A percentile compares a stretch with the other conserved stretches of the same genome.
These are phyloP conservation scores for Nomada flava DNA, from an alignment of 2,888 invertebrate genomes.

Conservation along the genomic window DNA sequence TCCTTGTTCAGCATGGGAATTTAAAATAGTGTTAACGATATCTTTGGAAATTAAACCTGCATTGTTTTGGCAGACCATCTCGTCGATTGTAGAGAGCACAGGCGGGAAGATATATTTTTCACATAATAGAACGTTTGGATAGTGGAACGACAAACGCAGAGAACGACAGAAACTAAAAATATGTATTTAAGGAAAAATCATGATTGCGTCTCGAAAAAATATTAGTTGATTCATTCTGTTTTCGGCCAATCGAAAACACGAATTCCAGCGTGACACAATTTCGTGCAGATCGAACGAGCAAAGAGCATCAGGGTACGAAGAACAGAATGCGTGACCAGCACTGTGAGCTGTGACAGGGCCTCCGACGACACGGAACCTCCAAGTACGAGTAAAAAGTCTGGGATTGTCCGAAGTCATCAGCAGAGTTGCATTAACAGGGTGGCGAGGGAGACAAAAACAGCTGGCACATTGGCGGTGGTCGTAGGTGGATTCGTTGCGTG, in stretches of 20 bases:
- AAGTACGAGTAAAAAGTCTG: slow-evolving; percentile 65
- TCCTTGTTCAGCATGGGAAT: no score
- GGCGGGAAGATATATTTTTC: no score
- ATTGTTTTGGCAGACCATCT: no score
- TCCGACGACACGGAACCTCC: slow-evolving; percentile 60
- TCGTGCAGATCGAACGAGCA: slow-evolving; percentile 63
- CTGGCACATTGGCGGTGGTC: slow-evolving; percentile 93
- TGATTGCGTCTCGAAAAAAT: background rate
- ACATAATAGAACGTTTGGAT: no score
- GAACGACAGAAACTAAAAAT: no score
- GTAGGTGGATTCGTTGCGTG: slow-evolving; percentile 95
- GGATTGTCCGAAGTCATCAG: slow-evolving; percentile 75
- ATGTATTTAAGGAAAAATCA: background rate
- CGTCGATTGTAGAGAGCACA: no score
- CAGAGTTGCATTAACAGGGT: slow-evolving; percentile 82
- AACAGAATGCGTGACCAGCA: slow-evolving; percentile 51
- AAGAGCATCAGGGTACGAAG: slow-evolving; percentile 64
- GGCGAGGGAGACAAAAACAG: slow-evolving; percentile 93
- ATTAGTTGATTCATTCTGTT: background rate
- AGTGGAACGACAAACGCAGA: no score
- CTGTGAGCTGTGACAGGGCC: slow-evolving; percentile 52
- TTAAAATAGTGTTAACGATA: no score
- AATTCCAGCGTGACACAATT: slow-evolving; percentile 6
- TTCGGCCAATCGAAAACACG: no score
- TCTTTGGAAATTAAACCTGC: no score